Conservation (phyloP, 2,113 vertebrate species). For the Poicephalus meyeri region DNA sequence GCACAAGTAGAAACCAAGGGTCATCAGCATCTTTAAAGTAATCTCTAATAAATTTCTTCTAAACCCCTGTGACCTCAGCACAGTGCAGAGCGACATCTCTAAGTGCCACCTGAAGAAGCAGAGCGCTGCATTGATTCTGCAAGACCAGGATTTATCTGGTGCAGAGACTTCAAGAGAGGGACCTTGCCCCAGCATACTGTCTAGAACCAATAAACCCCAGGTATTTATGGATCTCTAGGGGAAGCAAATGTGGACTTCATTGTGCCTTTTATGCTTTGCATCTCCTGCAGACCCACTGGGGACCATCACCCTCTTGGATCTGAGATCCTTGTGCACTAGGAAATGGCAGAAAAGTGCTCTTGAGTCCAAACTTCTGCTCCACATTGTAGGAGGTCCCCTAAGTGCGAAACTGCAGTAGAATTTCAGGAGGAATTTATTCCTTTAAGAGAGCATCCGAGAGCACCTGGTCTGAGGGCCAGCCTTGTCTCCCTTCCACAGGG, state of each 20-base stretch:
- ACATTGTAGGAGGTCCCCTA: neutral
- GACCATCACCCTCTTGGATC: neutral
- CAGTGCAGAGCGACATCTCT: neutral
- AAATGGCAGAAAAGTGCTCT: neutral
- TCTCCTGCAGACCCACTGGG: neutral
- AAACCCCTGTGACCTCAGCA: neutral
- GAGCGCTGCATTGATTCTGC: neutral
- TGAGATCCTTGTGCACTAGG: neutral
- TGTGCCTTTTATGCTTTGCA: neutral
- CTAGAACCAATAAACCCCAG: neutral
- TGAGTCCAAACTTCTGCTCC: neutral
- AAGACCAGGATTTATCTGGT: neutral
- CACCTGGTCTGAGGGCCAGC: neutral
- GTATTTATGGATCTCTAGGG: neutral
- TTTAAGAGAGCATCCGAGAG: neutral
- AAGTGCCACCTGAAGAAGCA: neutral
- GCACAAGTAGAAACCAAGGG: neutral
- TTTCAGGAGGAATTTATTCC: neutral
- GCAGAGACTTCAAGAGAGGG: neutral
- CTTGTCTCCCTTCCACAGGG: neutral
- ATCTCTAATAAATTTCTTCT: neutral
- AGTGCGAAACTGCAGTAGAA: neutral
- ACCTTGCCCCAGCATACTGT: neutral
- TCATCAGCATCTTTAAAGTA: neutral
- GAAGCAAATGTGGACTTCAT: neutral